Base-by-base conservation (phyloP, 2,113 vertebrate species). In the Oceanodroma tethys region DNA sequence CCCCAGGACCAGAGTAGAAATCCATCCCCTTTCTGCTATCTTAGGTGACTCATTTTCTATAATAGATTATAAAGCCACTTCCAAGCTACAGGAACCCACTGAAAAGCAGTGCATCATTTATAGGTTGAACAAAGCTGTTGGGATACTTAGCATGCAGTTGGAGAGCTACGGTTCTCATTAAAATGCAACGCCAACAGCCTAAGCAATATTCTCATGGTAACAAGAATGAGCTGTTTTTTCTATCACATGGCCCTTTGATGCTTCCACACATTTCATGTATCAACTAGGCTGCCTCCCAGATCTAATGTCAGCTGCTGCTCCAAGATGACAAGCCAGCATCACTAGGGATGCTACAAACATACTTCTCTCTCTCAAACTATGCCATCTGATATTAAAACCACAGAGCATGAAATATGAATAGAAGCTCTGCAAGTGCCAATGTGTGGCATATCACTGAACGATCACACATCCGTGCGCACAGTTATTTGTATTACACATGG, bases 231-330 rank as follows among this genome's bases (percentile, higher is more conserved):
- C 95, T 96, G 95, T 95, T 97, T 95, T 75, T 94, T 95, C 94
- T 95, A 96, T 95, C 89, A 91, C 93, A 87, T 65, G 94, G 97
- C 95, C 96, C 94, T 97, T 93, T 87, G 91, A 96, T 90, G 93
- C 95, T 93, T 95, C 94, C 89, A 93, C 81, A 93, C 93, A 93
- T 93, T 96, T 94, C 81, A 82, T 16, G 62, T 82, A 89, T 72
- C 93, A 94, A 7, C 86, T 45, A 92, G 86, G 83, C 88, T 95
- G 93, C 93, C 89, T 95, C 89, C 45, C 94, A 95, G 89, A 96
- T 95, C 93, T 90, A 70, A 88, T 90, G 91, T 94, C 96, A 96
- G 89, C 95, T 97, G 93, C 94, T 94, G 76, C 95, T 95, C 91
- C 52, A 47, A 62, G 87, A 91, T 82, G 95, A 96, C 91, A 96